These are phyloP conservation scores for Percina caprodes DNA, from an alignment of 2,113 vertebrate genomes.

Conservation along the genomic window DNA sequence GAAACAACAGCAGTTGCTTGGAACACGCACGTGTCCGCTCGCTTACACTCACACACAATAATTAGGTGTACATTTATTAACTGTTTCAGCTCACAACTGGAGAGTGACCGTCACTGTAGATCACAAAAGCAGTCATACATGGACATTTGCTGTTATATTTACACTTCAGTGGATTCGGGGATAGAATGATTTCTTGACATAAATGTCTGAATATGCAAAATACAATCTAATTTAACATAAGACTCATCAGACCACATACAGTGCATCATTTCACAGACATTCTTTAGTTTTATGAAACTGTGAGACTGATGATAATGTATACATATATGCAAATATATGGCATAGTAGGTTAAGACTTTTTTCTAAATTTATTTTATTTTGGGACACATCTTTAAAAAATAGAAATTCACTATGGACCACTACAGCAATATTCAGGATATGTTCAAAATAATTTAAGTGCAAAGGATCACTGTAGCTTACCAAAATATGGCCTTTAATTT, in stretches of 20 bases:
- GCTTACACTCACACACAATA: constrained; percentile 25
- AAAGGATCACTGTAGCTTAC: constrained; percentile 61
- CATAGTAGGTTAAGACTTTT: constrained; percentile 21
- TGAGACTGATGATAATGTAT: background rate
- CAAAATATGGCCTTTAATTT: constrained; percentile 66
- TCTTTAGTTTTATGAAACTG: constrained; percentile 11
- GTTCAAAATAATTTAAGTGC: constrained; percentile 65
- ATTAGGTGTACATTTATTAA: constrained; percentile 28
- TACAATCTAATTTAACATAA: constrained; percentile 23
- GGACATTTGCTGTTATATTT: constrained; percentile 6
- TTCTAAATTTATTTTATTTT: constrained; percentile 13
- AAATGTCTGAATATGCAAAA: constrained; percentile 44
- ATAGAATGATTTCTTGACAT: constrained; percentile 34
- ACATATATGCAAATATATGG: constrained; percentile 15
- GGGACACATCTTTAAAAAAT: constrained; percentile 50
- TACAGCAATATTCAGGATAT: constrained; percentile 60
- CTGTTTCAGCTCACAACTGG: background rate
- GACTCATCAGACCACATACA: background rate
- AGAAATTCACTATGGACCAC: constrained; percentile 53
- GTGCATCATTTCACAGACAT: constrained; percentile 27
- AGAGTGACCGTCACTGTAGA: constrained; percentile 30
- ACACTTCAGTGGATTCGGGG: constrained; percentile 27
- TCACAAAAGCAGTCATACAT: constrained; percentile 56
- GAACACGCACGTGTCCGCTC: constrained; percentile 2
- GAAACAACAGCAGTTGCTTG: constrained; percentile 44